Evolutionary conservation across 2,888 invertebrate species (phyloP).

Genomic region (Lepidochrysops patricia): DNA sequence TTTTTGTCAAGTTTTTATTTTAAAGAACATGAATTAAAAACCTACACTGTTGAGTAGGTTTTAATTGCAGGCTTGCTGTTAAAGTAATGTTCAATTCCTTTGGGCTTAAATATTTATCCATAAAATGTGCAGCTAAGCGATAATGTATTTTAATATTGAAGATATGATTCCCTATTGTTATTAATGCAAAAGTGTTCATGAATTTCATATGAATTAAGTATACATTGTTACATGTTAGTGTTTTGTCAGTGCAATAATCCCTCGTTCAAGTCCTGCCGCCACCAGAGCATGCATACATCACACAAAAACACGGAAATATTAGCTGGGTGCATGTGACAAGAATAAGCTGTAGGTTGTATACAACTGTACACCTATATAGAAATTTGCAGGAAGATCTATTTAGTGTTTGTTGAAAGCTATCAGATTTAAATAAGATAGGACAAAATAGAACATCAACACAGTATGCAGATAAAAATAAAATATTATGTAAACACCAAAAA

Average conservation of each 20-base stretch:
- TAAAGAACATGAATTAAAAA: too few relatives aligned
- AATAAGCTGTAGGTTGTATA: constrained; percentile 17
- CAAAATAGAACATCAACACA: not conserved
- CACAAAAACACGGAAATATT: constrained; percentile 56
- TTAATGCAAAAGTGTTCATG: constrained; percentile 21
- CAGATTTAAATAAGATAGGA: not conserved
- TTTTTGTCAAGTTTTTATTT: too few relatives aligned
- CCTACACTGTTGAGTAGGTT: too few relatives aligned
- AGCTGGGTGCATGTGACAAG: constrained; percentile 44
- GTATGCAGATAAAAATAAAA: not conserved
- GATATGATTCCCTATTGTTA: not conserved
- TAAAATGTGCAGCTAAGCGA: not conserved
- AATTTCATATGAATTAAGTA: constrained; percentile 16
- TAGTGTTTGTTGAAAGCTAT: not conserved
- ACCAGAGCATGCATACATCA: constrained; percentile 63
- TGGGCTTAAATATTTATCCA: not conserved
- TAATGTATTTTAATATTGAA: not conserved
- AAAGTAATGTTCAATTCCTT: not conserved
- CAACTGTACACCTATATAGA: not conserved
- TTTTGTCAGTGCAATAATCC: constrained; percentile 61
- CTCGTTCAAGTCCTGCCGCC: constrained; percentile 69
- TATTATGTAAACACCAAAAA: not conserved
- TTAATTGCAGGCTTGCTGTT: too few relatives aligned
- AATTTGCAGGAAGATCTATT: not conserved
- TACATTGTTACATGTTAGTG: constrained; percentile 20